phyloP scores from a whole-genome alignment of 2,113 vertebrate genomes.

The Chaetops frenatus region DNA sequence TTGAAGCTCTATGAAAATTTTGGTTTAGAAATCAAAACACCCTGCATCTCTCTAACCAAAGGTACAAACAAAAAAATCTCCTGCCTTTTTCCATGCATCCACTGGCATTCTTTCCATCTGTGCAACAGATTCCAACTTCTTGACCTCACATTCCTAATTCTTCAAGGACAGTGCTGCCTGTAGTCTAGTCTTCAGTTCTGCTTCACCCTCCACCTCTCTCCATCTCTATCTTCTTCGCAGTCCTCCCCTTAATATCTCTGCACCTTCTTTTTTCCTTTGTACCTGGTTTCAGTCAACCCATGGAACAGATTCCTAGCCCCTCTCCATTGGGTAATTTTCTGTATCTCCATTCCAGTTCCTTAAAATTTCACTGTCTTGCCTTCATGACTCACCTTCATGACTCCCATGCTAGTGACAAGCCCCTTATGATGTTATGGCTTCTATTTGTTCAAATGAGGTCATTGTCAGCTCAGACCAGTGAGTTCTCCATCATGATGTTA shows the following conservation, averaged over 20 bases:
- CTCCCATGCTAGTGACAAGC: neutral
- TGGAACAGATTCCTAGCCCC: neutral
- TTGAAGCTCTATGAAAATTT: neutral
- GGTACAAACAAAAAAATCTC: too few relatives aligned
- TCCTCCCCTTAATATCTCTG: neutral
- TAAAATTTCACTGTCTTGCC: neutral
- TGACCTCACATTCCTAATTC: neutral
- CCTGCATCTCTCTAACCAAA: neutral
- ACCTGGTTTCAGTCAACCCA: neutral
- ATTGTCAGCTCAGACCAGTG: neutral
- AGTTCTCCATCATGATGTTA: neutral
- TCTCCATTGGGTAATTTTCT: neutral
- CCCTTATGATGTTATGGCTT: neutral
- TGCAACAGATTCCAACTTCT: neutral
- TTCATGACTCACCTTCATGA: neutral
- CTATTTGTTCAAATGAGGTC: neutral
- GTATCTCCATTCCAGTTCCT: neutral
- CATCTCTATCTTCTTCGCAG: neutral
- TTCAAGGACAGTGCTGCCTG: neutral
- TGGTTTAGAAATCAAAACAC: neutral
- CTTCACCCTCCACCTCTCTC: neutral
- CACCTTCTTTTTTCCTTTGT: neutral
- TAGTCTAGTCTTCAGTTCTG: neutral
- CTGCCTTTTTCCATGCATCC: neutral
- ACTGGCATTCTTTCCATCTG: neutral